Percentiles rank a stretch among this genome's conserved stretches.
These are phyloP conservation scores for Atractosteus spatula DNA, from an alignment of 2,113 vertebrate genomes.

Conservation along the genomic window DNA sequence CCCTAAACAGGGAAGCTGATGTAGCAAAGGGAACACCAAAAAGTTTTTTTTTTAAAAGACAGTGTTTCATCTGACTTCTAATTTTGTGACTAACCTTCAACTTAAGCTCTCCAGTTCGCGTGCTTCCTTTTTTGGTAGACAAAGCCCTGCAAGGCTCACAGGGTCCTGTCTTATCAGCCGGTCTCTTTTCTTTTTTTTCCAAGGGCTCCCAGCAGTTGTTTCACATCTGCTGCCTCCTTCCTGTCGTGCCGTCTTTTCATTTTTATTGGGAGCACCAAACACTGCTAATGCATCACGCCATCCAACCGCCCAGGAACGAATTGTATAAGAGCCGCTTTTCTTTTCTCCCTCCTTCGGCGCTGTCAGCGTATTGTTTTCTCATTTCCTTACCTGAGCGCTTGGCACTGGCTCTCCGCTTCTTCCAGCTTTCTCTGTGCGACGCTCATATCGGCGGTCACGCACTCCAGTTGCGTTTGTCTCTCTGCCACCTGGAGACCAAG, in stretches of 20 bases:
- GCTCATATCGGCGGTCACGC: slow-evolving; percentile 45
- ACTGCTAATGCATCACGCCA: neutral
- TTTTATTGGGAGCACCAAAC: slow-evolving; percentile 7
- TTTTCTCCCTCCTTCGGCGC: slow-evolving; percentile 1
- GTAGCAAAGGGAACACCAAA: too few species aligned
- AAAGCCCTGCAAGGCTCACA: too few species aligned
- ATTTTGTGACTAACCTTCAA: too few species aligned
- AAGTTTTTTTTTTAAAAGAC: slow-evolving; percentile 5
- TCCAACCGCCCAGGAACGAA: neutral
- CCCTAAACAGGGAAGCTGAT: neutral
- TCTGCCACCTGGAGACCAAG: slow-evolving; percentile 56
- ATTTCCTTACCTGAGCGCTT: slow-evolving; percentile 68
- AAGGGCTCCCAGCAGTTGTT: slow-evolving; percentile 43
- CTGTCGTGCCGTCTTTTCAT: slow-evolving; percentile 39
- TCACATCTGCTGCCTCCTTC: slow-evolving; percentile 45
- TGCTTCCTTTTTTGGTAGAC: neutral
- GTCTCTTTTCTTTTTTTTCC: neutral
- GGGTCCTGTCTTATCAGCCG: too few species aligned
- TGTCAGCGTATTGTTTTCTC: slow-evolving; percentile 17
- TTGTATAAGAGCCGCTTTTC: slow-evolving; percentile 12
- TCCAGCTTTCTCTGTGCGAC: slow-evolving; percentile 58
- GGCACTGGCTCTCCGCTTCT: slow-evolving; percentile 48
- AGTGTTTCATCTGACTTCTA: too few species aligned
- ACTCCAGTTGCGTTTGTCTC: slow-evolving; percentile 58
- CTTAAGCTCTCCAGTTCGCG: neutral